Conservation (phyloP, 2,797 vertebrate genomes). For the Craterocephalus amniculus region DNA sequence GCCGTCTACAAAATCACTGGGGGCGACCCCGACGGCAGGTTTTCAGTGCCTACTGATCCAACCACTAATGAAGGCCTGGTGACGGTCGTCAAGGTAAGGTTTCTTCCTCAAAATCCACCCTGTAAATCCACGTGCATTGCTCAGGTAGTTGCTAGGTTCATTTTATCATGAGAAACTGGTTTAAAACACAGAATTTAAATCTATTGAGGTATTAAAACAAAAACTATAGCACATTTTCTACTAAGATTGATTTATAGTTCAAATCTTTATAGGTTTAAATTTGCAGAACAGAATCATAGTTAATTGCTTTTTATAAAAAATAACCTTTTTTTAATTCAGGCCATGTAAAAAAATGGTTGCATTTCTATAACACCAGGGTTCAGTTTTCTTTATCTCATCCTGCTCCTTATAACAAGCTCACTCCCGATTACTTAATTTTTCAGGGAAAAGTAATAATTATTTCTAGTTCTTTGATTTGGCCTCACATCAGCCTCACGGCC, state of each 20-base stretch:
- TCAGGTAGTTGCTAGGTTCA: not conserved
- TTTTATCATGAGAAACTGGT: not conserved
- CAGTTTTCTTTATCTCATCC: conserved; percentile 22
- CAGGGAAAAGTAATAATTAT: conserved; percentile 11
- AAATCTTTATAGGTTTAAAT: conserved; percentile 8
- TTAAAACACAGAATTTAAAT: not conserved
- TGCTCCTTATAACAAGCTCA: conserved; percentile 10
- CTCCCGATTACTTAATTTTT: conserved; percentile 5
- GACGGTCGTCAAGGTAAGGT: conserved; percentile 93
- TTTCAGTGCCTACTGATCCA: conserved; percentile 92
- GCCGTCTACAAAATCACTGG: conserved; percentile 90
- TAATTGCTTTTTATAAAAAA: not conserved
- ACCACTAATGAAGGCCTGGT: conserved; percentile 95
- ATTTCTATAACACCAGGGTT: conserved; percentile 16
- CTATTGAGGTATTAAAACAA: not conserved
- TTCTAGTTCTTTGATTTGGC: conserved; percentile 6
- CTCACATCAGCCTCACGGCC: conserved; percentile 22
- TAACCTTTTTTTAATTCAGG: not conserved
- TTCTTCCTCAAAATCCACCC: conserved; percentile 25
- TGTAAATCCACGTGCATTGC: conserved; percentile 22
- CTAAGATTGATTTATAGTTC: not conserved
- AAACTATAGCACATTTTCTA: not conserved
- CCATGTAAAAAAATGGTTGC: not conserved
- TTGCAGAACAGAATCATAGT: not conserved
- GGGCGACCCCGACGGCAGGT: conserved; percentile 91